Percentiles rank a stretch among this genome's conserved stretches.
phyloP scores from a whole-genome alignment of 2,113 vertebrate genomes.

The Perca flavescens region DNA sequence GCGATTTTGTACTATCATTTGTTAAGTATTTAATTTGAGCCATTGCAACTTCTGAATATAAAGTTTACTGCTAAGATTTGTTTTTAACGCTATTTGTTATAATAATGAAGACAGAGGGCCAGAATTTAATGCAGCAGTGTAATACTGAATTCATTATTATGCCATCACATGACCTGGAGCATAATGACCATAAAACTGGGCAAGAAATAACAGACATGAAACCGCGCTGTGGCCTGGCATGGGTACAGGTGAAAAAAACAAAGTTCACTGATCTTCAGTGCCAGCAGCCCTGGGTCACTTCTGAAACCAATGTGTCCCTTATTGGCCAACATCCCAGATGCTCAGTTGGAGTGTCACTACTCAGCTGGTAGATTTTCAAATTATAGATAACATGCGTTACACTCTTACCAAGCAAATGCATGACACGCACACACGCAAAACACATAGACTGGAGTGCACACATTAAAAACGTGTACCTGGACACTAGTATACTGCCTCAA shows the following conservation, averaged over 20 bases:
- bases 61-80: not conserved
- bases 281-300: conserved; percentile 16
- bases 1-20: not conserved
- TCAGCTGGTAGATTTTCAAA: conserved; percentile 23
- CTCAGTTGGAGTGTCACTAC: conserved; percentile 7
- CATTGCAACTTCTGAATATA: not conserved
- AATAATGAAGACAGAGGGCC: not conserved
- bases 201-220: not conserved
- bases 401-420: not conserved
- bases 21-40: not conserved
- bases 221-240: not conserved
- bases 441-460: not conserved
- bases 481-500: conserved; percentile 10
- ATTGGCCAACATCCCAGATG: conserved; percentile 42
- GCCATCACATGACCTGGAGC: not conserved
- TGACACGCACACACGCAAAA: conserved; percentile 1
- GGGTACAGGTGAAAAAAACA: not conserved
- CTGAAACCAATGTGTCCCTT: conserved; percentile 15
- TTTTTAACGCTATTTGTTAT: not conserved
- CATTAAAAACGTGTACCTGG: not conserved
- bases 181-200: not conserved
- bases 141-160: not conserved
- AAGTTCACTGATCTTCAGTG: not conserved
- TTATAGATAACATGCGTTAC: not conserved
- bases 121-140: not conserved